Conservation (phyloP, 2,888 invertebrate genomes). For the Drosophila anceps region DNA sequence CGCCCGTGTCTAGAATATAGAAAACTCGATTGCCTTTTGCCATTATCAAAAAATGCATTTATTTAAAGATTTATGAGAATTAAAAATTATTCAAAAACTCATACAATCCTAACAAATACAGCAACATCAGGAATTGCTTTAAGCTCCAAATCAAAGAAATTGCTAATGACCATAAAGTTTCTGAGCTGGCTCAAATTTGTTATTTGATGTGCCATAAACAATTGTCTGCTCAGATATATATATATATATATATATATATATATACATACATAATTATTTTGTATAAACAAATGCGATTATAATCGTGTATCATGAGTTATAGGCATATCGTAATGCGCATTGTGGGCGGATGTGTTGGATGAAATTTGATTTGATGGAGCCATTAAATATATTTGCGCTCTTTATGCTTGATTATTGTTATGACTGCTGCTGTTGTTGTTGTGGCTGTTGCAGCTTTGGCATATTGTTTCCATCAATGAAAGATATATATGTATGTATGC, state of each 20-base stretch:
- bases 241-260: constrained; percentile 4
- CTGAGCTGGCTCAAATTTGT: constrained; percentile 43
- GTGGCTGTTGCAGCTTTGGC: constrained; percentile 44
- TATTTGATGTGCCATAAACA: constrained; percentile 47
- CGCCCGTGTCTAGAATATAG: too few relatives aligned
- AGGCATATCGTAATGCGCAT: constrained; percentile 27
- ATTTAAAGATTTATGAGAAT: neutral
- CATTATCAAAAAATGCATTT: too few relatives aligned
- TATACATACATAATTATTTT: constrained; percentile 7
- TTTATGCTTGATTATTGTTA: constrained; percentile 36
- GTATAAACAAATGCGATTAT: constrained; percentile 29
- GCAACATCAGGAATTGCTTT: neutral
- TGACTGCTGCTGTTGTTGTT: constrained; percentile 23
- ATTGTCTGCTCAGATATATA: constrained; percentile 11
- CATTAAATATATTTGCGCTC: constrained; percentile 55
- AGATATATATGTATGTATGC: neutral
- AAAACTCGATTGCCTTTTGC: too few relatives aligned
- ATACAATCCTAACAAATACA: neutral
- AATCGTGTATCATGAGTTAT: constrained; percentile 38
- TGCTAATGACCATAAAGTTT: constrained; percentile 47
- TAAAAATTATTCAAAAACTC: neutral
- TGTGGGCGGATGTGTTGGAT: constrained; percentile 59
- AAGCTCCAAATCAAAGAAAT: neutral
- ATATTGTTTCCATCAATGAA: constrained; percentile 57
- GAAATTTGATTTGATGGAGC: constrained; percentile 66